Base-by-base conservation (phyloP, 2,797 vertebrate species). In the Decapterus maruadsi region DNA sequence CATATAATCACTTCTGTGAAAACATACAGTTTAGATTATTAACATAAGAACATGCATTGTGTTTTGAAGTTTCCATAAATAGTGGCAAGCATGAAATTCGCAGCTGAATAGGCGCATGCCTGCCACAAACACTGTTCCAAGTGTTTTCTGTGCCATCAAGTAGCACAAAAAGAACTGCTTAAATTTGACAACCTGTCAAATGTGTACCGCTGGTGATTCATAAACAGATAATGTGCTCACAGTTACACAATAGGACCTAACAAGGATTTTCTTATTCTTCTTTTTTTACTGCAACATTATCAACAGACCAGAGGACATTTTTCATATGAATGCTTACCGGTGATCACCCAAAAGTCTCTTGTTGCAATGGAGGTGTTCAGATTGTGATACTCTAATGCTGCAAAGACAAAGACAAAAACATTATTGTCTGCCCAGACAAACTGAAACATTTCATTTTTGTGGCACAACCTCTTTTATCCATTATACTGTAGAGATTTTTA, bases 361-460 rank as follows among this genome's bases (percentile, higher is more conserved):
- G 98, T 99, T 75, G 96, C 95, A 71, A 95, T 85, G 2, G 98
- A 99, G 53, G 96, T 97, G 90, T 99, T 98, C 58, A 99, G 97
- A 93, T 97, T 99, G 90, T 98, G 97, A 87, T 99, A 99, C 90
- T 99, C 97, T 94, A 99, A 83, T 4, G 98, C 98, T 99, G 92
- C 60, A 86, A 87, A 10, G 6, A 72, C 6, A 72, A 55, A 45
- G 8, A 81, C 6, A 80, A 57, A 58, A 80, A 71, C 29, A 43
- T 50, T 7, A 63, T 60, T 4, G 62, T 63, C 2, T 22, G 2
- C 22, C 22, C 19, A 46, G 4, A 19, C 1, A 31, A 58, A 34
- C 8, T 34, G 0, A 45, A 46, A 46, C 22, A 46, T 26, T 9
- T 42, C 16, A 46, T 26, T 9, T 42, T 31, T 29, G 8, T 6